Evolutionary conservation across 1,140 invertebrate species (phyloP), one percentile per base, ranked within the genome.

Genomic region (Microvelia longipes): DNA sequence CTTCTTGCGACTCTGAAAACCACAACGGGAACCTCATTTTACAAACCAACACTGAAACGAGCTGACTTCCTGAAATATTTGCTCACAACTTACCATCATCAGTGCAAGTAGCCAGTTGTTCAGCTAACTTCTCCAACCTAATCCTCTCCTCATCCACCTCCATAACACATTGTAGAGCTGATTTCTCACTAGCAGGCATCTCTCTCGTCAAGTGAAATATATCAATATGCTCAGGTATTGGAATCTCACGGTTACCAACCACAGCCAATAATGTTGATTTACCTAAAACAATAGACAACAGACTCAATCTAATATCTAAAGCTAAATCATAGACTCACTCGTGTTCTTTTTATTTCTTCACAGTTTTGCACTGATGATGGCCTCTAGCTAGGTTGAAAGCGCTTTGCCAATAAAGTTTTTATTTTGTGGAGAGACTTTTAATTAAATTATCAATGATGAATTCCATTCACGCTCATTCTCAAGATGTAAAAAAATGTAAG

Each of bases 171-270:
- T 98, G 84, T 15, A 99, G 81, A 2, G 98, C 98, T 66, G 85
- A 86, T 81, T 92, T 94, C 75, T 97, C 91, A 72, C 91, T 94
- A 15, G 96, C 94, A 2, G 94, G 90, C 87, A 98, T 98, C 83
- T 98, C 97, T 69, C 97, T 85, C 5, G 93, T 92, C 75, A 99
- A 83, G 79, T 98, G 92, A 81, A 96, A 99, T 76, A 98, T 98
- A 82, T 99, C 98, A 74, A 99, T 94, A 77, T 95, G 90, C 19
- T 96, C 89, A 19, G 95, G 98, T 73, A 99, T 94, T 1, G 96
- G 94, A 25, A 98, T 89, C 82, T 99, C 97, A 29, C 94, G 87
- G 73, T 93, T 91, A 70, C 94, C 95, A 66, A 99, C 81, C 2
- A 92, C 92, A 27, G 94, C 85, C 71, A 99, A 82, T 70, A 99